Percentiles rank a stretch among this genome's conserved stretches.
phyloP scores from a whole-genome alignment of 2,797 vertebrate genomes.

The Enteromius mattozi region DNA sequence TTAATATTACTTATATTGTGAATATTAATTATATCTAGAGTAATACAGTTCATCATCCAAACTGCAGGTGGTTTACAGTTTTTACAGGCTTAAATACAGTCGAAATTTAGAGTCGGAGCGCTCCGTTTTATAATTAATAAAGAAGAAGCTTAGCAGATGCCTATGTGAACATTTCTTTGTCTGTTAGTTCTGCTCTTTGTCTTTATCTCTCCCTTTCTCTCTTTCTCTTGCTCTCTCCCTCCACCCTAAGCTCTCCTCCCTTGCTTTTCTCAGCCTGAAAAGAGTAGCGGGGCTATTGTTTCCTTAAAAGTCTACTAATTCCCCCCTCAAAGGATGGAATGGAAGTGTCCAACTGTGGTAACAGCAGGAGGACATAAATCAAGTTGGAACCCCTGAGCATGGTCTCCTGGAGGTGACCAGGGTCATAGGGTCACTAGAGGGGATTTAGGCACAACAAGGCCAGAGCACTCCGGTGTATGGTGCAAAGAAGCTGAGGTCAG shows the following conservation, averaged over 20 bases:
- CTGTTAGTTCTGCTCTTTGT: slow-evolving; percentile 61
- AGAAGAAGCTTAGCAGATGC: slow-evolving; percentile 70
- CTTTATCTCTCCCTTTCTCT: slow-evolving; percentile 61
- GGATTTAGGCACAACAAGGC: slow-evolving; percentile 75
- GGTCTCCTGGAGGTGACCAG: slow-evolving; percentile 84
- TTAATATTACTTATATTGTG: background rate
- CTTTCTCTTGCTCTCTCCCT: slow-evolving; percentile 44
- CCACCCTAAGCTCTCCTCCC: slow-evolving; percentile 41
- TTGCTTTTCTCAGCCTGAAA: slow-evolving; percentile 68
- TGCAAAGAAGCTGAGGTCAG: slow-evolving; percentile 56
- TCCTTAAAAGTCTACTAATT: slow-evolving; percentile 86
- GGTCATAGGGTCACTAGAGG: slow-evolving; percentile 82
- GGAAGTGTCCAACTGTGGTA: slow-evolving; percentile 90
- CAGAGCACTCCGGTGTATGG: slow-evolving; percentile 61
- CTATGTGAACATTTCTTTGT: slow-evolving; percentile 62
- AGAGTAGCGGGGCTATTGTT: slow-evolving; percentile 83
- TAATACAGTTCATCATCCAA: background rate
- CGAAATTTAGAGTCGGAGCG: background rate
- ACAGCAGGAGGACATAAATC: slow-evolving; percentile 97
- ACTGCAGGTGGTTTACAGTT: background rate
- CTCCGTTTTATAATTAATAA: slow-evolving; percentile 22
- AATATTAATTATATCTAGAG: background rate
- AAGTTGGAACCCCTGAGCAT: slow-evolving; percentile 87
- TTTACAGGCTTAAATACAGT: background rate
- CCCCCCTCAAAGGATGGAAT: slow-evolving; percentile 90